Base-by-base conservation (phyloP, 1,140 invertebrate species). In the Mactra quadrangularis region DNA sequence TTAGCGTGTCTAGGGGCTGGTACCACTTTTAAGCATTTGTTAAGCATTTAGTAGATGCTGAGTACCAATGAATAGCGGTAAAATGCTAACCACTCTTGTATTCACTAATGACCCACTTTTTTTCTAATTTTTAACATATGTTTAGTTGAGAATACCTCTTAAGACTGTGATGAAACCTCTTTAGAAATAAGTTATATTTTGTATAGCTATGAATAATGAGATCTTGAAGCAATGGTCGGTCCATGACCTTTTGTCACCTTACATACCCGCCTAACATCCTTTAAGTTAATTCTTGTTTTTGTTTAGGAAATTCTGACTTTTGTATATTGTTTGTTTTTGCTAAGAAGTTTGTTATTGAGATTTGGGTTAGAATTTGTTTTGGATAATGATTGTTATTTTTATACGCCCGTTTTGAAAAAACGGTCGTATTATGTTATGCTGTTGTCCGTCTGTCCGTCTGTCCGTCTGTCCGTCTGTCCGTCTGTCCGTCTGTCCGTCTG, bases 81-180 rank as follows among this genome's bases (percentile, higher is more conserved):
- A n/a, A n/a, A n/a, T n/a, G n/a, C n/a, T n/a, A n/a, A n/a, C n/a
- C n/a, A n/a, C n/a, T n/a, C n/a, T n/a, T n/a, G n/a, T n/a, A n/a
- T n/a, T n/a, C n/a, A n/a, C n/a, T n/a, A n/a, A n/a, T 68, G 64
- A 68, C 64, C 64, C 47, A 41, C 64, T 47, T 68, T 68, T 68
- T 19, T 55, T 50, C 45, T 68, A 68, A 68, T 68, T 68, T 47
- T 4, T 17, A 68, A 68, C 64, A 68, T 68, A 50, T 68, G 64
- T 50, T 68, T 64, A 27, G 11, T n/a, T 1, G 27, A 22, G 45
- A 66, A 47, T 45, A 41, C 38, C 6, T 41, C 38, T 7, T 9
- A 22, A 66, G 41, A 35, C 4, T 25, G 41, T 47, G 38, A 66
- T 66, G 62, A 68, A 68, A 68, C 47, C 27, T 22, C 47, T 50